Conservation (phyloP, 2,797 vertebrate genomes). For the Urosaurus nigricauda region DNA sequence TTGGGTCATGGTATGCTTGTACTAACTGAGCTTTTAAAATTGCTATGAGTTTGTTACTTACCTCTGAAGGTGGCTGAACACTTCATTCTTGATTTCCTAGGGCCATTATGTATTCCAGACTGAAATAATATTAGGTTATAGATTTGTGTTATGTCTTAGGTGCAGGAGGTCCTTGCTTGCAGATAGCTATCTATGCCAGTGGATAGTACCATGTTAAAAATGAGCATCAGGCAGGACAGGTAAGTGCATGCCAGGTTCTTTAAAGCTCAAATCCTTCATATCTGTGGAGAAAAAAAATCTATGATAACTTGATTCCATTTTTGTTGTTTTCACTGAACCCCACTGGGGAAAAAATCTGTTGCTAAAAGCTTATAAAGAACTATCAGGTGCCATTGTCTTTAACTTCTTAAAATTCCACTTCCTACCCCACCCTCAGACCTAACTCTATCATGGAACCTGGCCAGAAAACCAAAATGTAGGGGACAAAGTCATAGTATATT, state of each 20-base stretch:
- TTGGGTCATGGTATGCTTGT: slow-evolving; percentile 20
- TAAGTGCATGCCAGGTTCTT: background rate
- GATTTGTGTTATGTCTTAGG: background rate
- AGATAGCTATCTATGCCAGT: background rate
- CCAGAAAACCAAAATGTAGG: background rate
- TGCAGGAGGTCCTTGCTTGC: background rate
- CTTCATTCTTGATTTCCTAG: background rate
- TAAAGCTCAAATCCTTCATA: background rate
- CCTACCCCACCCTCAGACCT: background rate
- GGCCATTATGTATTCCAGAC: background rate
- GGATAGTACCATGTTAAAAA: background rate
- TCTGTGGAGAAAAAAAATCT: background rate
- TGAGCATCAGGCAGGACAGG: background rate
- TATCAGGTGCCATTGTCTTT: background rate
- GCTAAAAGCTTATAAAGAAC: background rate
- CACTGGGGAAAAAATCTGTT: background rate
- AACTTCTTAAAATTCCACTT: background rate
- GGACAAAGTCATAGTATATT: background rate
- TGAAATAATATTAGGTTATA: background rate
- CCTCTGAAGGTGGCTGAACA: slow-evolving; percentile 6
- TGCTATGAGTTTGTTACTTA: slow-evolving; percentile 21
- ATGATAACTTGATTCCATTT: background rate
- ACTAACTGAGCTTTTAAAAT: slow-evolving; percentile 28
- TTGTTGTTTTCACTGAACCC: background rate
- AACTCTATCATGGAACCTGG: background rate